These are phyloP conservation scores for Triplophysa rosa DNA, from an alignment of 2,113 vertebrate species.

Conservation along the genomic window DNA sequence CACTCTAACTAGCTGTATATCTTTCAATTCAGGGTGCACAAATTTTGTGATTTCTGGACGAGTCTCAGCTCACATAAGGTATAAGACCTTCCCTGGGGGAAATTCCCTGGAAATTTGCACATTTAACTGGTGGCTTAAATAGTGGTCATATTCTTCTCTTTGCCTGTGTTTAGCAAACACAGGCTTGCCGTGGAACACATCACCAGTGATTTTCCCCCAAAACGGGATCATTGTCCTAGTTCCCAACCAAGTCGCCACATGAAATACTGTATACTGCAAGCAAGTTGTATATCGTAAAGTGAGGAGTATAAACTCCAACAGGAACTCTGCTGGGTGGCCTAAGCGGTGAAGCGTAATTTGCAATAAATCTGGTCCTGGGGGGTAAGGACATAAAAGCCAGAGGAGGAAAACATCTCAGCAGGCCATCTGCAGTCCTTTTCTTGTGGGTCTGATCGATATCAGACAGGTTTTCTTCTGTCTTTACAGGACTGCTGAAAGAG, in stretches of 20 bases:
- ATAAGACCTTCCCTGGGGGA: slow-evolving; percentile 20
- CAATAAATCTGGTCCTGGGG: slow-evolving; percentile 24
- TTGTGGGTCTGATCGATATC: slow-evolving; percentile 14
- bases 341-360: slow-evolving; percentile 31
- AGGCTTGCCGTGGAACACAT: slow-evolving; percentile 5
- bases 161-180: slow-evolving; percentile 22
- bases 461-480: slow-evolving; percentile 28
- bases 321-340: slow-evolving; percentile 29
- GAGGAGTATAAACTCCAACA: slow-evolving; percentile 31
- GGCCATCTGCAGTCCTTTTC: slow-evolving; percentile 11
- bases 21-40: neutral
- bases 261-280: slow-evolving; percentile 14
- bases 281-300: slow-evolving; percentile 34
- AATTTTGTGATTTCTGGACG: slow-evolving; percentile 35
- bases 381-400: slow-evolving; percentile 9
- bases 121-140: slow-evolving; percentile 41
- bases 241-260: neutral
- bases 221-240: neutral
- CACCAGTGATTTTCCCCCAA: neutral
- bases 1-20: neutral
- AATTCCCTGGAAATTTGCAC: slow-evolving; percentile 24
- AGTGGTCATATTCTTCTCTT: slow-evolving; percentile 31
- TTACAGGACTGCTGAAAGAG: slow-evolving; percentile 10
- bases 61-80: slow-evolving; percentile 4
- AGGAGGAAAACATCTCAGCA: slow-evolving; percentile 25